Conservation (phyloP, 2,797 vertebrate species). For the Galagoides demidoff region DNA sequence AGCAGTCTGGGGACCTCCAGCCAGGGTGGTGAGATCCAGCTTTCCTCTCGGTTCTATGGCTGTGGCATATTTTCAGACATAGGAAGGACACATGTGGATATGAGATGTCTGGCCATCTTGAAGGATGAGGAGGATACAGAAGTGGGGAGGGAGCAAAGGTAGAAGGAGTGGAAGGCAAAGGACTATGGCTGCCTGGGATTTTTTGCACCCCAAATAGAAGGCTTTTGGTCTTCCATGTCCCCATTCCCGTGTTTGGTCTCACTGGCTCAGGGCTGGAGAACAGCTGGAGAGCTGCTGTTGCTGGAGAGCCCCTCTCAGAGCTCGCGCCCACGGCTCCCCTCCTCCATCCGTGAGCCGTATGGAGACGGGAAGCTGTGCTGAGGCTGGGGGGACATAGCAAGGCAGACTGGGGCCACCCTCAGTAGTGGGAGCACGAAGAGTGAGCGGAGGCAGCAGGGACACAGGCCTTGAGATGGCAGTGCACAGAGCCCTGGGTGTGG, state of each 20-base stretch:
- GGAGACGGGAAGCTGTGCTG: background rate
- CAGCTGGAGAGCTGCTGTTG: background rate
- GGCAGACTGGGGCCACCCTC: background rate
- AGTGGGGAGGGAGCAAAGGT: background rate
- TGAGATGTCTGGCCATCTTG: background rate
- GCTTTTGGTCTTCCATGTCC: background rate
- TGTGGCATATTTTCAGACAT: background rate
- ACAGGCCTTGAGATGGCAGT: accelerated
- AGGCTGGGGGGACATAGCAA: background rate
- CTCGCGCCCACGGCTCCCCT: background rate
- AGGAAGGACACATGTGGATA: background rate
- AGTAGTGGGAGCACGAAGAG: too few species aligned
- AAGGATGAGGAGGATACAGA: background rate
- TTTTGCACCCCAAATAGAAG: background rate
- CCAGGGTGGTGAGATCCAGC: background rate
- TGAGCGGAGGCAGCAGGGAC: background rate
- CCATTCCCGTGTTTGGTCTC: background rate
- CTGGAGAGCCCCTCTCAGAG: background rate
- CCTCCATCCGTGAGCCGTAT: accelerated
- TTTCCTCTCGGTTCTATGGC: background rate
- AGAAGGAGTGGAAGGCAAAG: background rate
- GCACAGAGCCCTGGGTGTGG: background rate
- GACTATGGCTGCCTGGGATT: background rate
- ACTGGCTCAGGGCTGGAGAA: background rate
- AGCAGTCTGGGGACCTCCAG: background rate